Evolutionary conservation across 2,888 invertebrate genomes (phyloP).

Genomic region (Digitonthophagus gazella): DNA sequence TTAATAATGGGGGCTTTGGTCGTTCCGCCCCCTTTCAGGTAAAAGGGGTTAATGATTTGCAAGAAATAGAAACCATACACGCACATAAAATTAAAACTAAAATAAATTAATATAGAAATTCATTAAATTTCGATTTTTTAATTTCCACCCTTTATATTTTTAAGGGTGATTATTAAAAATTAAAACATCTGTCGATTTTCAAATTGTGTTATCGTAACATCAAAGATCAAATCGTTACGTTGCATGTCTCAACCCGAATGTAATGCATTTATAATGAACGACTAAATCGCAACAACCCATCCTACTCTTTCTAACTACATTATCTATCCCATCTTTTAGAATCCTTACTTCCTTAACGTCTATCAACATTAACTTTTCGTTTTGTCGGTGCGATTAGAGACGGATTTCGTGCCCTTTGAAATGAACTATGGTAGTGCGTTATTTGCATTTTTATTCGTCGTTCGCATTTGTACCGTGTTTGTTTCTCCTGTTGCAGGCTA

Average conservation of each 20-base stretch:
- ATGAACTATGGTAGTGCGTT: slow-evolving; percentile 28
- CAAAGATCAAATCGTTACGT: slow-evolving; percentile 46
- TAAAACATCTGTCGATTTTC: neutral
- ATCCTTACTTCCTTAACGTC: too few species aligned
- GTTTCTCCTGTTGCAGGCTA: slow-evolving; percentile 64
- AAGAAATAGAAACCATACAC: neutral
- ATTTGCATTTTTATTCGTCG: slow-evolving; percentile 35
- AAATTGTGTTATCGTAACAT: slow-evolving; percentile 22
- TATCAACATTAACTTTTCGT: too few species aligned
- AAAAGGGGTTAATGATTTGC: neutral
- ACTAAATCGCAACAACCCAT: slow-evolving; percentile 43
- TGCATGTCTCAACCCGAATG: slow-evolving; percentile 44
- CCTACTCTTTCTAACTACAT: slow-evolving; percentile 27
- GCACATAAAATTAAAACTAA: too few species aligned
- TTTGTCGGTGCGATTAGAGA: slow-evolving; percentile 35
- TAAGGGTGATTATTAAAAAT: neutral
- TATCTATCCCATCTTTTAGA: too few species aligned
- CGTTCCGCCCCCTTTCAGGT: neutral
- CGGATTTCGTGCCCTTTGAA: slow-evolving; percentile 31
- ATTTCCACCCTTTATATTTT: too few species aligned
- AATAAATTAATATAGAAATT: too few species aligned
- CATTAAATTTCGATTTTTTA: too few species aligned
- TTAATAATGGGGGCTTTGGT: neutral
- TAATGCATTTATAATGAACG: slow-evolving; percentile 51
- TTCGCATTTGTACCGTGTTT: neutral